Base-by-base conservation (phyloP, 2,888 invertebrate genomes). In the Tachina grossa region DNA sequence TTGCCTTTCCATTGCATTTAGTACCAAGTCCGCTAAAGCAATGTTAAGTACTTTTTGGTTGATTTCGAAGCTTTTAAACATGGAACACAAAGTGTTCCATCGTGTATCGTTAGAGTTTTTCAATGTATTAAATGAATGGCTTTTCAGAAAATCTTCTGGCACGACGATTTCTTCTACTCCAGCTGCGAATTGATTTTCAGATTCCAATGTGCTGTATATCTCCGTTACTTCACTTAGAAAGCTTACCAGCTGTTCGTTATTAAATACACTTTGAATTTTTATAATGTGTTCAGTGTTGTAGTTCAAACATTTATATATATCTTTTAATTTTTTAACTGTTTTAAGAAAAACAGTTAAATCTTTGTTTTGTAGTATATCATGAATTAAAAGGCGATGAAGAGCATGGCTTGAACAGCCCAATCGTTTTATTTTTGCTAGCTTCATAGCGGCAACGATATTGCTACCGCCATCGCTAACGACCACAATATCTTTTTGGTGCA, bases 391-490 rank as follows among this genome's bases (percentile, higher is more conserved):
- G 22, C 22, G 22, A 22, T 22, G 22, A 22, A 22, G 22, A 22
- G 22, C 22, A 22, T 22, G 22, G 9, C 41, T 61, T 41, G 61
- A 43, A 61, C 61, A 61, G 2, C 61, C 43, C 14, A 66, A 14
- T 31, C 49, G 22, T 9, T 47, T 47, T 16, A 66, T 49, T 10
- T 53, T 43, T 11, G 39, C 6, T 13, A 41, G 11, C 11, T 69
- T 69, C 19, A 53, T 55, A 10, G 69, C 69, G n/a, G 53, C 69
- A 4, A 69, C 53, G 43, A 69, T 55, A 11, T 69, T 55, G 43
- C 69, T 69, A 5, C 43, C 53, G 10, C 69, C 69, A 43, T 43
- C 69, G 11, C 55, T 69, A 10, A 69, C 43, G n/a, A 19, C 41
- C 8, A 69, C n/a, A 55, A 69, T 69, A 9, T 55, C 5, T 55